Evolutionary conservation across 2,888 invertebrate genomes (phyloP).

Genomic region (Eulithis testata): DNA sequence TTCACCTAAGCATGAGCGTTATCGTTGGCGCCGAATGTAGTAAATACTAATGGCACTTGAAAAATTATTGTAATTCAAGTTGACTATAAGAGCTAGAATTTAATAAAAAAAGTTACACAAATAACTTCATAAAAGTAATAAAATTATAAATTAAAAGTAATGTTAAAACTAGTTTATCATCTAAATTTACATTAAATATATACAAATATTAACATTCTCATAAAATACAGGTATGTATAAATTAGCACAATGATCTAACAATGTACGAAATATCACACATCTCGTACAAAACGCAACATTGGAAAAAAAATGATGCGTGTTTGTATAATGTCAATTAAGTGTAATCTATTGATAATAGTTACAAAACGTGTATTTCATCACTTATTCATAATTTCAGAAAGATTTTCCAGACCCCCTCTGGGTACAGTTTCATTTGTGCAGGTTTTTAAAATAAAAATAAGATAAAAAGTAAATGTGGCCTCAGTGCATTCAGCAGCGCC

Average conservation of each 20-base stretch:
- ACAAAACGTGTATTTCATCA: neutral
- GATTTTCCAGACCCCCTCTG: neutral
- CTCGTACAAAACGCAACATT: constrained; percentile 2
- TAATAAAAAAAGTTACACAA: constrained; percentile 12
- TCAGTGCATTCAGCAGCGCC: no score
- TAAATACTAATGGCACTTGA: constrained; percentile 25
- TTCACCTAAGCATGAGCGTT: neutral
- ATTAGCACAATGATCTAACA: constrained; percentile 14
- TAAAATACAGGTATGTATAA: constrained; percentile 13
- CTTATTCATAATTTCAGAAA: constrained; percentile 1
- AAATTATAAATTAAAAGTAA: constrained; percentile 11
- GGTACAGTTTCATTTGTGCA: constrained; percentile 4
- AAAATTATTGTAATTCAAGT: constrained; percentile 24
- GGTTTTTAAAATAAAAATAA: neutral
- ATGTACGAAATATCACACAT: constrained; percentile 4
- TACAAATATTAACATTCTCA: constrained; percentile 31
- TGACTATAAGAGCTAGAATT: constrained; percentile 15
- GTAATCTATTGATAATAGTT: neutral
- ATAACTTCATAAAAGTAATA: constrained; percentile 21
- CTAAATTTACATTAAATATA: constrained; percentile 24
- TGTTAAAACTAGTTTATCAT: constrained; percentile 6
- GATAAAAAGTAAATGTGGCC: neutral
- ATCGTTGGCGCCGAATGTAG: neutral
- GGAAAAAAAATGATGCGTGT: neutral
- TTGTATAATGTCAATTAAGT: constrained; percentile 1